Conservation (phyloP, 2,113 vertebrate species). For the Psophia crepitans region DNA sequence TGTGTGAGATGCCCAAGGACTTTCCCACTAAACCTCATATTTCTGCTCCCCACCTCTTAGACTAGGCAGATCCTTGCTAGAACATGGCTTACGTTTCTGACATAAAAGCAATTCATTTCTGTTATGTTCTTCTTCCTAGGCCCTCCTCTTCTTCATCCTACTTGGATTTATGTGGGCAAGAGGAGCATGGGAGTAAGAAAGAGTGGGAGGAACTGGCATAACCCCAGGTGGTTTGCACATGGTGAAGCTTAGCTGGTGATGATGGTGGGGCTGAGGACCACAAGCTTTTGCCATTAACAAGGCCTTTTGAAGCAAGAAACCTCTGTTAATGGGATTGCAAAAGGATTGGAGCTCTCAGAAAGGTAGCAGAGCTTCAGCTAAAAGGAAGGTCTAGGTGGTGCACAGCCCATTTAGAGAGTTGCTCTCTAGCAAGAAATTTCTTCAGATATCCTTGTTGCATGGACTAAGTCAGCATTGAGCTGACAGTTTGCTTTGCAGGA, state of each 20-base stretch:
- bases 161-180: accelerated
- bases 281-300: not conserved
- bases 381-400: not conserved
- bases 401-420: not conserved
- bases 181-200: not conserved
- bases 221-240: accelerated
- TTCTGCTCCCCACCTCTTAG: not conserved
- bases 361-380: not conserved
- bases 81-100: not conserved
- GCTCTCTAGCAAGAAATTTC: not conserved
- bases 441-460: not conserved
- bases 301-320: not conserved
- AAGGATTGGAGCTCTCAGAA: not conserved
- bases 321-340: not conserved
- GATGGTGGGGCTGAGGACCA: not conserved
- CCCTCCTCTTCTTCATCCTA: not conserved
- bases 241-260: not conserved
- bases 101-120: not conserved
- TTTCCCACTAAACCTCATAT: not conserved
- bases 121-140: not conserved
- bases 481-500: not conserved
- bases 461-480: not conserved
- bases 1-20: not conserved
- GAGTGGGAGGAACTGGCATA: not conserved
- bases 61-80: not conserved